Percentiles rank a stretch among this genome's conserved stretches.
phyloP scores from a whole-genome alignment of 2,797 vertebrate species.

The Nannoperca australis region DNA sequence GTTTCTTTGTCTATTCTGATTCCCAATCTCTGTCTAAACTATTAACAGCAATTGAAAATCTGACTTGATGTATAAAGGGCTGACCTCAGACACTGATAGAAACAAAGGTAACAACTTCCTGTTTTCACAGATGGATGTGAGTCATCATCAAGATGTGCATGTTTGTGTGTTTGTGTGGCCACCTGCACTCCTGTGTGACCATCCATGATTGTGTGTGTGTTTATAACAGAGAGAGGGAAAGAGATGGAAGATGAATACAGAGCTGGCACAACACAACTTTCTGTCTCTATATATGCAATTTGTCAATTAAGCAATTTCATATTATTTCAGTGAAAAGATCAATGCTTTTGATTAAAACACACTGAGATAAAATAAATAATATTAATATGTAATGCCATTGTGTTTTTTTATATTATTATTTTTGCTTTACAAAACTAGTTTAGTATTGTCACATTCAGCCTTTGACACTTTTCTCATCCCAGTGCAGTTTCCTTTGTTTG shows the following conservation, averaged over 20 bases:
- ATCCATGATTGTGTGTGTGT: neutral
- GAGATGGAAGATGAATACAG: conserved; percentile 34
- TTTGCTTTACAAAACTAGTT: neutral
- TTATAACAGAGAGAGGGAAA: neutral
- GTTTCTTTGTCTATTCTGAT: neutral
- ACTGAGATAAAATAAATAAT: too few species aligned
- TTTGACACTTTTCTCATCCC: neutral
- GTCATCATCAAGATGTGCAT: conserved; percentile 48
- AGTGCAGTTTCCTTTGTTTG: neutral
- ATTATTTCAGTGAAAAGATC: conserved; percentile 8
- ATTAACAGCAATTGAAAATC: conserved; percentile 10
- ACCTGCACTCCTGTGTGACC: conserved; percentile 5
- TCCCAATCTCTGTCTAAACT: neutral
- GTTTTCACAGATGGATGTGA: conserved; percentile 58
- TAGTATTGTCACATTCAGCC: neutral
- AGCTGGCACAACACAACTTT: conserved; percentile 7
- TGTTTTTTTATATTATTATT: neutral
- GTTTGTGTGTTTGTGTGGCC: neutral
- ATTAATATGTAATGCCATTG: too few species aligned
- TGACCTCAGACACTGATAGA: conserved; percentile 48
- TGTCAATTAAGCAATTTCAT: conserved; percentile 10
- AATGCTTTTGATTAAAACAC: conserved; percentile 1
- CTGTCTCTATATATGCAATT: conserved; percentile 11
- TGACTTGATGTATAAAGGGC: conserved; percentile 19
- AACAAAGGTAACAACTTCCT: conserved; percentile 66